These are phyloP conservation scores for Trichogramma dendrolimi DNA, from an alignment of 2,888 invertebrate species.

Conservation along the genomic window DNA sequence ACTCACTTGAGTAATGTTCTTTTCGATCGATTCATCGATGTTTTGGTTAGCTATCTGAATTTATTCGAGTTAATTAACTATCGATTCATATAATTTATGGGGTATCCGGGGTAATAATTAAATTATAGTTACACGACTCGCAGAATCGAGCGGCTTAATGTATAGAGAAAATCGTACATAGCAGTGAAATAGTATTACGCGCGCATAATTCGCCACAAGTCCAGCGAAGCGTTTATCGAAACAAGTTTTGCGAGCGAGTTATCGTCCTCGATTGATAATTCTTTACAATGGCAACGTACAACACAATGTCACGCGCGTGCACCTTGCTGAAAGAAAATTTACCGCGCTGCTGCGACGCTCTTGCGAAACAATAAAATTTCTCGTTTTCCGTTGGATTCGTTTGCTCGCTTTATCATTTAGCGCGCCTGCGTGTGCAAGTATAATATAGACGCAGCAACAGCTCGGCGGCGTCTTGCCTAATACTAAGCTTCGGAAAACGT, in stretches of 20 bases:
- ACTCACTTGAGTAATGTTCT: conserved; percentile 3
- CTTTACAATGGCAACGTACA: background rate
- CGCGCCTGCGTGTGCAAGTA: background rate
- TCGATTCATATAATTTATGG: conserved; percentile 11
- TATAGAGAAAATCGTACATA: no score
- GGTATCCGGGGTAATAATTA: background rate
- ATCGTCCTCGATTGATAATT: background rate
- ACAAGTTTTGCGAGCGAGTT: background rate
- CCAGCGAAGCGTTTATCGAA: background rate
- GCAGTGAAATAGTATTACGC: background rate
- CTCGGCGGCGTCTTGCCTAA: conserved; percentile 7
- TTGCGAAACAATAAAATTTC: no score
- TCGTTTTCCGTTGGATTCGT: no score
- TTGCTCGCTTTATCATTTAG: conserved; percentile 13
- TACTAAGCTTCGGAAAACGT: background rate
- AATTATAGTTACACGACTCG: background rate
- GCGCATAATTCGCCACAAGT: background rate
- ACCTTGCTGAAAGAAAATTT: no score
- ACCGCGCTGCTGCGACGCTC: no score
- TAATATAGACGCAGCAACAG: conserved; percentile 6
- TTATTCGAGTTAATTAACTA: conserved; percentile 18
- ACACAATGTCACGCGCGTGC: background rate
- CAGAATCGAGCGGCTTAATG: no score
- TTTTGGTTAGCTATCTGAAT: conserved; percentile 12
- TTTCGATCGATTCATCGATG: conserved; percentile 11